Percentiles rank a stretch among this genome's conserved stretches.
Evolutionary conservation across 2,797 vertebrate species (phyloP).

Genomic region (Cottoperca gobio): DNA sequence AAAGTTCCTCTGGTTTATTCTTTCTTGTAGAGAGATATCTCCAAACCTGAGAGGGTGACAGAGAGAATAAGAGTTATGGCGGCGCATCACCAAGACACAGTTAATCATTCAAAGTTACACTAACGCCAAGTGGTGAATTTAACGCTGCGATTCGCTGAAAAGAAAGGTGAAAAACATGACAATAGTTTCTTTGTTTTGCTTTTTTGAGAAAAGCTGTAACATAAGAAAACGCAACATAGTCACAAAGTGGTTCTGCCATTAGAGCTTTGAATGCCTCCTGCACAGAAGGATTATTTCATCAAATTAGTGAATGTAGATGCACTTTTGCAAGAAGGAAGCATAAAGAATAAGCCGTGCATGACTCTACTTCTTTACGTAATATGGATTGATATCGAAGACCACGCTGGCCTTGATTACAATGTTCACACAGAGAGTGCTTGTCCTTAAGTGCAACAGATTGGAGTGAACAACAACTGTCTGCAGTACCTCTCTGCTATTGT

Average conservation of each 20-base stretch:
- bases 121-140: neutral
- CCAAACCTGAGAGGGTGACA: slow-evolving; percentile 88
- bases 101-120: neutral
- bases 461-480: neutral
- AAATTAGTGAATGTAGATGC: neutral
- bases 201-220: too few relatives aligned
- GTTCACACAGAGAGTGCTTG: neutral
- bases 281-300: neutral
- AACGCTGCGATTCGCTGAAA: neutral
- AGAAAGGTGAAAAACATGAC: neutral
- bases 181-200: neutral
- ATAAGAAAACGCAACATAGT: neutral
- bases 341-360: neutral
- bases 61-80: neutral
- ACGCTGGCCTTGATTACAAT: neutral
- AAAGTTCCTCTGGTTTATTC: slow-evolving; percentile 98
- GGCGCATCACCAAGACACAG: neutral
- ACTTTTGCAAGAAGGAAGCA: neutral
- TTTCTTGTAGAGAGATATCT: slow-evolving; percentile 97
- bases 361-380: neutral
- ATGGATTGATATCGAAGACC: too few relatives aligned
- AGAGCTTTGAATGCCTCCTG: neutral
- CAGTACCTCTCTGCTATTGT: slow-evolving; percentile 96
- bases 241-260: neutral
- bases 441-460: slow-evolving; percentile 4